These are phyloP conservation scores for Thamnaconus septentrionalis DNA, from an alignment of 2,113 vertebrate genomes.

Conservation along the genomic window DNA sequence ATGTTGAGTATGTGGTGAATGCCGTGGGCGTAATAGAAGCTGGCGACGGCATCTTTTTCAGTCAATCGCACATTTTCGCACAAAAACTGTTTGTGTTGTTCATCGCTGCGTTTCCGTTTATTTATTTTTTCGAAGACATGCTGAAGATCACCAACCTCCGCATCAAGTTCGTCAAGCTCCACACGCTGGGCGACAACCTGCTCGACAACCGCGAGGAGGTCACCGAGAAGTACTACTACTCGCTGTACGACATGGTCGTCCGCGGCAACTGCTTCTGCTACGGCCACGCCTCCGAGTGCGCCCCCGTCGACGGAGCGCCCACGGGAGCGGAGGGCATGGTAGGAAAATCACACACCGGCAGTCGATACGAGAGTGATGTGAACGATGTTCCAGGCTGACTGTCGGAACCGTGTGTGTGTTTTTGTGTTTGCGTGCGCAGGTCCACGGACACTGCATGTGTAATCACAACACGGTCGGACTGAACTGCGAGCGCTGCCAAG, in stretches of 20 bases:
- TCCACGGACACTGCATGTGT: conserved; percentile 93
- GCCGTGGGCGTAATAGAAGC: conserved; percentile 27
- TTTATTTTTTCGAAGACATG: conserved; percentile 76
- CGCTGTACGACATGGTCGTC: conserved; percentile 94
- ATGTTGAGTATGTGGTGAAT: conserved; percentile 36
- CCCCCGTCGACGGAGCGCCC: conserved; percentile 75
- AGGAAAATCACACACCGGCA: conserved; percentile 24
- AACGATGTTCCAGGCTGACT: background rate
- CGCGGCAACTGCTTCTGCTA: conserved; percentile 99
- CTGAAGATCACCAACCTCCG: conserved; percentile 95
- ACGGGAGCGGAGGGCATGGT: conserved; percentile 89
- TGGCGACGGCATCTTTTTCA: background rate
- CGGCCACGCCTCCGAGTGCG: conserved; percentile 92
- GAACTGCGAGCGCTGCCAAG: conserved; percentile 91
- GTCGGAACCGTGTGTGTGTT: too few relatives aligned
- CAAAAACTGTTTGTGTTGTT: background rate
- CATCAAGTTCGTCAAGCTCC: conserved; percentile 87
- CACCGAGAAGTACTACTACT: conserved; percentile 94
- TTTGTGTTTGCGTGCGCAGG: conserved; percentile 69
- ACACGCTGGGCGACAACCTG: conserved; percentile 92
- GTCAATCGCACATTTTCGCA: background rate
- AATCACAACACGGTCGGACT: conserved; percentile 93
- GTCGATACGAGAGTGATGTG: background rate
- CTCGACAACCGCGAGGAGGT: conserved; percentile 90
- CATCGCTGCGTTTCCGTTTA: conserved; percentile 16